Percentiles rank a stretch among this genome's conserved stretches.
phyloP scores from a whole-genome alignment of 2,797 vertebrate genomes.

The Centroberyx gerrardi region DNA sequence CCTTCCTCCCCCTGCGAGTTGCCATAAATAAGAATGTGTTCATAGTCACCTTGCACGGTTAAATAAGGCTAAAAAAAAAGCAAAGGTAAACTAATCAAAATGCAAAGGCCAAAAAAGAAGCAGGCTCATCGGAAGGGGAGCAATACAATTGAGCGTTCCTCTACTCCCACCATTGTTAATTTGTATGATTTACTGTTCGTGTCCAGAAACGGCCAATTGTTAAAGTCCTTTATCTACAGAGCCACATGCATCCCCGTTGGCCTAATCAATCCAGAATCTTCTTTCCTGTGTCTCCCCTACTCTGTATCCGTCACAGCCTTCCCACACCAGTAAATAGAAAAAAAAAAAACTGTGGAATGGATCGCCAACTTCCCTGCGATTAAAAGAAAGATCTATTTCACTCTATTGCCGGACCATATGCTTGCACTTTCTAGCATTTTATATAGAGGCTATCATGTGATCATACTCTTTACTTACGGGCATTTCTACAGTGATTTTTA shows the following conservation, averaged over 20 bases:
- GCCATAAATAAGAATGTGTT: neutral
- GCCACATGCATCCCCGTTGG: neutral
- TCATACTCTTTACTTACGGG: neutral
- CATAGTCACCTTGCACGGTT: neutral
- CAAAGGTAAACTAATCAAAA: too few species aligned
- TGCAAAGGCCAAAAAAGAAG: neutral
- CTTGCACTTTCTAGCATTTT: neutral
- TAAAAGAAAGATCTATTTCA: neutral
- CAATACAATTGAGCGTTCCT: neutral
- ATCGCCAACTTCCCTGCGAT: neutral
- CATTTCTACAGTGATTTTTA: neutral
- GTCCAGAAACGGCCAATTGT: neutral
- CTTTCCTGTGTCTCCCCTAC: neutral
- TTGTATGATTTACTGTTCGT: neutral
- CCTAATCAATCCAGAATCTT: neutral
- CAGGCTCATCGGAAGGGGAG: neutral
- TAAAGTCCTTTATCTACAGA: neutral
- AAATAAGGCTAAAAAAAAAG: neutral
- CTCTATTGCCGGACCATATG: neutral
- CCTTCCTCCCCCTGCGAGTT: neutral
- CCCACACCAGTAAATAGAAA: neutral
- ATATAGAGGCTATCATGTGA: neutral
- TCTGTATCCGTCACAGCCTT: neutral
- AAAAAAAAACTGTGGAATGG: neutral
- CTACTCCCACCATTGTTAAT: neutral